Evolutionary conservation across 2,888 invertebrate species (phyloP).

Genomic region (Xanthorhoe designata): DNA sequence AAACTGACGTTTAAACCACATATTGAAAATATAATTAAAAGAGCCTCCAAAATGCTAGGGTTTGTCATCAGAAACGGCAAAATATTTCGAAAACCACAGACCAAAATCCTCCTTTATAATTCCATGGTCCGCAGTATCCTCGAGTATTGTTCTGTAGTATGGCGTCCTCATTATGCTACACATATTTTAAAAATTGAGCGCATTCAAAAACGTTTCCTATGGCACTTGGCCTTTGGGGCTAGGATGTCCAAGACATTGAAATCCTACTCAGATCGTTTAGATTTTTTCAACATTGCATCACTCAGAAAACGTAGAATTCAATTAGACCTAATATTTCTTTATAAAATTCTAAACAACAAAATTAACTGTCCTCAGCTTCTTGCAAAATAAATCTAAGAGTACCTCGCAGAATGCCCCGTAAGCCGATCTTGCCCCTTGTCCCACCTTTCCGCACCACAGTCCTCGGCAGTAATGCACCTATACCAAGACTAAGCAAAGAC

Average conservation of each 20-base stretch:
- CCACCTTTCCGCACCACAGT: background rate
- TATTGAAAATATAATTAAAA: background rate
- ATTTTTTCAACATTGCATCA: background rate
- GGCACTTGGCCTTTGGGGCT: background rate
- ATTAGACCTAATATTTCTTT: background rate
- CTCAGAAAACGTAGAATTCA: background rate
- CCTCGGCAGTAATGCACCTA: background rate
- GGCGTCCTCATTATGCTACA: background rate
- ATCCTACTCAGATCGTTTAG: background rate
- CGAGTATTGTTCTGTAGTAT: background rate
- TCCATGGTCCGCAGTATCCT: background rate
- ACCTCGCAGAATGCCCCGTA: background rate
- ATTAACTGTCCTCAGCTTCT: background rate
- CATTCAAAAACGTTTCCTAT: background rate
- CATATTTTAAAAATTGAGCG: background rate
- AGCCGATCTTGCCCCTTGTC: background rate
- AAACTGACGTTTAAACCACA: background rate
- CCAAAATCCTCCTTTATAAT: background rate
- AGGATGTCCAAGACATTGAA: background rate
- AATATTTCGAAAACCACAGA: background rate
- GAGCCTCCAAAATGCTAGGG: background rate
- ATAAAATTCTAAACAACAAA: background rate
- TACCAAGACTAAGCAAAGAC: background rate
- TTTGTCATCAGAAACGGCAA: background rate
- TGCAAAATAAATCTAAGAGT: background rate